Conservation (phyloP, 2,797 vertebrate species). For the Aphelocoma californica region DNA sequence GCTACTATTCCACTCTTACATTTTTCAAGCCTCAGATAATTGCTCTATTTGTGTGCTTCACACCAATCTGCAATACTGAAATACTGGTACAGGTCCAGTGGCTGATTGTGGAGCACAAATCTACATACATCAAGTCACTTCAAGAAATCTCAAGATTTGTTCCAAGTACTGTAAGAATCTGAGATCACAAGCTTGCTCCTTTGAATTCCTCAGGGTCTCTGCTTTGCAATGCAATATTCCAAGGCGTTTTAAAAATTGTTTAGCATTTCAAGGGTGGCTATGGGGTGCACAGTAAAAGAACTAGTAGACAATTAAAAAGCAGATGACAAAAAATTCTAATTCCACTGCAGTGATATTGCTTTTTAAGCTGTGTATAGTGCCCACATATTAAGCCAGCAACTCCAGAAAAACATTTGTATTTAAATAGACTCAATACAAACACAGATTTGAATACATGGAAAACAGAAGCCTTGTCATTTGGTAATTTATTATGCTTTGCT, state of each 20-base stretch:
- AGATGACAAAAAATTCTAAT: neutral
- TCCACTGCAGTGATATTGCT: neutral
- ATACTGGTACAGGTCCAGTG: neutral
- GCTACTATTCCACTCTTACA: neutral
- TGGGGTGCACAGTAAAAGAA: neutral
- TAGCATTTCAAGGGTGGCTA: neutral
- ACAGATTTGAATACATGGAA: neutral
- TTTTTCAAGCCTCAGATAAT: neutral
- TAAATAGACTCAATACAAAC: neutral
- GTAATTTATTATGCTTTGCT: conserved; percentile 3
- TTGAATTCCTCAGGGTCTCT: neutral
- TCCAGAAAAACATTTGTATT: conserved; percentile 14
- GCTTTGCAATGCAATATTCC: neutral
- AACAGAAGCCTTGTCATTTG: neutral
- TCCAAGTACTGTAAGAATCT: neutral
- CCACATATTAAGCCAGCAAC: neutral
- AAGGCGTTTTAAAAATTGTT: neutral
- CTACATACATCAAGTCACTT: neutral
- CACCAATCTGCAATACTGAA: neutral
- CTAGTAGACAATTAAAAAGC: neutral
- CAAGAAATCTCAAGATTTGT: neutral
- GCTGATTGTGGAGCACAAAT: neutral
- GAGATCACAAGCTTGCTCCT: neutral
- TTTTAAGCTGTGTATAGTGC: neutral
- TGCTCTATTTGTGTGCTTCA: neutral